Evolutionary conservation across 2,113 vertebrate species (phyloP).

Genomic region (Phaethornis superciliosus): DNA sequence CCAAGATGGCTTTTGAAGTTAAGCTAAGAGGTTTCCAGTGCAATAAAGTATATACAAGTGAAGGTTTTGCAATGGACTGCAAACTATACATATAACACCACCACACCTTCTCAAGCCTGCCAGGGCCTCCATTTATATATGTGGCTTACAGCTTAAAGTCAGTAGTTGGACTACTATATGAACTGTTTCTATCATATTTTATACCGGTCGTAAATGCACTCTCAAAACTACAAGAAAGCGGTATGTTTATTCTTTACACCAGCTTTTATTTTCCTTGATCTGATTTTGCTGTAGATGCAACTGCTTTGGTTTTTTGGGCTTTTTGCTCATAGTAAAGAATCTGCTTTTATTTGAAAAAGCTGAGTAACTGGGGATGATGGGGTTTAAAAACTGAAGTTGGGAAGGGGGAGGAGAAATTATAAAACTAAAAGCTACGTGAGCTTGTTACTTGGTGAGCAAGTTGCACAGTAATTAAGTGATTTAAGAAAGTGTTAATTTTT

Average conservation of each 20-base stretch:
- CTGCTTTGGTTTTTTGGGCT: slow-evolving; percentile 75
- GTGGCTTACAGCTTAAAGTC: slow-evolving; percentile 90
- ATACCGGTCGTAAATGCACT: slow-evolving; percentile 92
- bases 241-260: slow-evolving; percentile 94
- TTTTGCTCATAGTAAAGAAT: slow-evolving; percentile 71
- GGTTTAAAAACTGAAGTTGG: slow-evolving; percentile 21
- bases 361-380: slow-evolving; percentile 44
- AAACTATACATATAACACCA: slow-evolving; percentile 83
- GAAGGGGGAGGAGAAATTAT: neutral
- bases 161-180: slow-evolving; percentile 96
- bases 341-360: slow-evolving; percentile 21
- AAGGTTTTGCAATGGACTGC: slow-evolving; percentile 90
- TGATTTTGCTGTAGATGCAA: slow-evolving; percentile 83
- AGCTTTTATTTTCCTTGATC: slow-evolving; percentile 84
- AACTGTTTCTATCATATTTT: slow-evolving; percentile 93
- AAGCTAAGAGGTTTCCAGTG: slow-evolving; percentile 86
- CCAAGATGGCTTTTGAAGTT: slow-evolving; percentile 86
- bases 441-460: neutral
- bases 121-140: slow-evolving; percentile 88
- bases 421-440: neutral
- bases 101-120: slow-evolving; percentile 87
- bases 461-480: slow-evolving; percentile 41
- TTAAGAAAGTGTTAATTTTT: neutral
- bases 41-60: slow-evolving; percentile 83
- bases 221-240: slow-evolving; percentile 94